A percentile compares a stretch with the other conserved stretches of the same genome.
These are phyloP conservation scores for Damaliscus lunatus DNA, from an alignment of 2,113 vertebrate species.

Conservation along the genomic window DNA sequence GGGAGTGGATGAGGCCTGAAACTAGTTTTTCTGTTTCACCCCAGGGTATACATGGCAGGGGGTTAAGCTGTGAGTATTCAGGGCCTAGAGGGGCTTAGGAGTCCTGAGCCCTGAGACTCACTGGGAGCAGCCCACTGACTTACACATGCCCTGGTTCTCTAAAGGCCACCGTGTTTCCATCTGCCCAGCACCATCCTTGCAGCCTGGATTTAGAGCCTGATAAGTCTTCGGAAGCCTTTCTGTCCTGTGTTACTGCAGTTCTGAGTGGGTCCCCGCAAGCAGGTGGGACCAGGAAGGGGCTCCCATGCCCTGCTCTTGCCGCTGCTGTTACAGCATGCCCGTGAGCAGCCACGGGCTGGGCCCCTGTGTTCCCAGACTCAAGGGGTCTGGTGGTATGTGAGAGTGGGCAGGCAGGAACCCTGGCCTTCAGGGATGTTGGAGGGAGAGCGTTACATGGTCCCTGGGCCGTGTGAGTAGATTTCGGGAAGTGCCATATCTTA, in stretches of 20 bases:
- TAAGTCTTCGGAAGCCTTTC: background rate
- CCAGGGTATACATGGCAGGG: background rate
- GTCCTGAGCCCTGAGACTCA: background rate
- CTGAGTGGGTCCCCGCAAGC: background rate
- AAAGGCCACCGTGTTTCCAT: background rate
- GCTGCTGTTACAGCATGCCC: background rate
- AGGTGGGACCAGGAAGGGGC: background rate
- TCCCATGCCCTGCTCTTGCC: background rate
- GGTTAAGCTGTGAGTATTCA: background rate
- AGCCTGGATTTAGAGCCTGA: background rate
- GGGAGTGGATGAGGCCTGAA: background rate
- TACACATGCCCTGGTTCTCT: background rate
- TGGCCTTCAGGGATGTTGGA: background rate
- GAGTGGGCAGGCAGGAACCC: background rate
- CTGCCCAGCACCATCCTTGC: background rate
- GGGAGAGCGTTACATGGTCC: too few relatives aligned
- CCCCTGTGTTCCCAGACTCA: background rate
- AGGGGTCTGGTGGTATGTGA: background rate
- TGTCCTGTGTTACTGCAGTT: background rate
- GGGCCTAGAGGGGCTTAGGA: background rate
- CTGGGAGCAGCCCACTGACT: background rate
- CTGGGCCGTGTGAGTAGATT: background rate
- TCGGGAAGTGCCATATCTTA: too few relatives aligned
- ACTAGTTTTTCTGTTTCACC: background rate
- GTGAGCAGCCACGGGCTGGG: fast-evolving